Percentiles rank a stretch among this genome's conserved stretches.
These are phyloP conservation scores for Philotrypesis tridentata DNA, from an alignment of 1,140 invertebrate species.

Conservation along the genomic window DNA sequence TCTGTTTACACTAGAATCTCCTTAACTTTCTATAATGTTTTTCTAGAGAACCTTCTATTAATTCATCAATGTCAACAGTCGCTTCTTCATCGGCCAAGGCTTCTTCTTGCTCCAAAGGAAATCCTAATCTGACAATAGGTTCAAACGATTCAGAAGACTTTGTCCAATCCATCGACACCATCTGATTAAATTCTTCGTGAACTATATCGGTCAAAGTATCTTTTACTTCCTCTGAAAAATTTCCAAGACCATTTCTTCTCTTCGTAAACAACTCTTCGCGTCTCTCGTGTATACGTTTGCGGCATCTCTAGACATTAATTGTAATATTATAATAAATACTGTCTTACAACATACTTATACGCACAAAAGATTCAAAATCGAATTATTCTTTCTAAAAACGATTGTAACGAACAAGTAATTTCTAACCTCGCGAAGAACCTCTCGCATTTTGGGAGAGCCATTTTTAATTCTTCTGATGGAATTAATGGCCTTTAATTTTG, in stretches of 20 bases:
- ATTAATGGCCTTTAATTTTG: constrained; percentile 62
- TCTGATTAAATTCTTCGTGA: constrained; percentile 57
- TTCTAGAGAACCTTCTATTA: constrained; percentile 38
- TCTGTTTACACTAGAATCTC: too few species aligned
- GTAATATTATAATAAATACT: background rate
- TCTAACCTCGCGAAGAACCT: constrained; percentile 69
- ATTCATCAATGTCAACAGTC: constrained; percentile 41
- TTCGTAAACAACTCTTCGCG: constrained; percentile 63
- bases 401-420: constrained; percentile 32
- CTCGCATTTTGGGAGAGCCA: constrained; percentile 67
- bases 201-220: constrained; percentile 58
- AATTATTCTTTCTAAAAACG: constrained; percentile 23
- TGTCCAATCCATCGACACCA: constrained; percentile 52
- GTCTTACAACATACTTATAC: too few species aligned
- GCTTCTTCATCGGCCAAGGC: constrained; percentile 40
- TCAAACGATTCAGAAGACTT: constrained; percentile 15
- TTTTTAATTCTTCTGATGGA: constrained; percentile 63
- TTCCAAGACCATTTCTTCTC: constrained; percentile 52
- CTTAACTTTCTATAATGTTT: constrained; percentile 12
- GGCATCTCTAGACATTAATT: constrained; percentile 60
- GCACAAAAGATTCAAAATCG: background rate
- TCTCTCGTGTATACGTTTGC: constrained; percentile 64
- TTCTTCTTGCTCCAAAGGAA: constrained; percentile 55
- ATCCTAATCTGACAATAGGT: constrained; percentile 6
- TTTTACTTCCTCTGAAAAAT: constrained; percentile 49